Conservation (phyloP, 2,888 invertebrate species). For the Oscheius sp. region DNA sequence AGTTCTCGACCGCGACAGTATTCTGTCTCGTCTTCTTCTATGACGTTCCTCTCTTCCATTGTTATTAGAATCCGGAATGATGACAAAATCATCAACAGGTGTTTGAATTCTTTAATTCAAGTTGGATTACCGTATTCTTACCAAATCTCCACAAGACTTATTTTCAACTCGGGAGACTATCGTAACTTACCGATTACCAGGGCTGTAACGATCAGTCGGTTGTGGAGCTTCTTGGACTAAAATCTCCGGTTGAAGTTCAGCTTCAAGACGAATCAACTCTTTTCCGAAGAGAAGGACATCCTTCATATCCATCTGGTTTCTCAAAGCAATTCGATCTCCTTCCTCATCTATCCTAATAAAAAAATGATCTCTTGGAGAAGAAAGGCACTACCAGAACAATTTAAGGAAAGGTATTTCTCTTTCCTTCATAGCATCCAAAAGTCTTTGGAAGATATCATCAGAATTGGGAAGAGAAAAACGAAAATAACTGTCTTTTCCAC, state of each 20-base stretch:
- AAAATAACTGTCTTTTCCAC: neutral
- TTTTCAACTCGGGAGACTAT: too few relatives aligned
- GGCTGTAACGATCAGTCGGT: too few relatives aligned
- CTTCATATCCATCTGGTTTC: neutral
- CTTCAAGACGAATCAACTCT: neutral
- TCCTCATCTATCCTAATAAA: slow-evolving; percentile 4
- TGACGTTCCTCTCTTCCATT: too few relatives aligned
- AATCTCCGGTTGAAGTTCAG: neutral
- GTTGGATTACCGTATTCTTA: too few relatives aligned
- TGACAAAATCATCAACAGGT: too few relatives aligned
- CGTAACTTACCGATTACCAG: too few relatives aligned
- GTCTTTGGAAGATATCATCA: neutral
- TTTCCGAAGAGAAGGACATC: neutral
- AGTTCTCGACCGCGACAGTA: too few relatives aligned
- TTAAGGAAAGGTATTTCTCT: neutral
- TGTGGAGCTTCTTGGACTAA: neutral
- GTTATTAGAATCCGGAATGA: too few relatives aligned
- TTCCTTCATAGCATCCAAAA: neutral
- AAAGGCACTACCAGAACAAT: neutral
- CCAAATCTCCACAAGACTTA: too few relatives aligned
- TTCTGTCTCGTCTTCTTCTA: too few relatives aligned
- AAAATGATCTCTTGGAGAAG: too few relatives aligned
- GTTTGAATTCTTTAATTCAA: too few relatives aligned
- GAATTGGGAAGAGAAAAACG: neutral
- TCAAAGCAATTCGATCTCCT: neutral